Conservation (phyloP, 2,888 invertebrate genomes). For the Crepidodera aurea region DNA sequence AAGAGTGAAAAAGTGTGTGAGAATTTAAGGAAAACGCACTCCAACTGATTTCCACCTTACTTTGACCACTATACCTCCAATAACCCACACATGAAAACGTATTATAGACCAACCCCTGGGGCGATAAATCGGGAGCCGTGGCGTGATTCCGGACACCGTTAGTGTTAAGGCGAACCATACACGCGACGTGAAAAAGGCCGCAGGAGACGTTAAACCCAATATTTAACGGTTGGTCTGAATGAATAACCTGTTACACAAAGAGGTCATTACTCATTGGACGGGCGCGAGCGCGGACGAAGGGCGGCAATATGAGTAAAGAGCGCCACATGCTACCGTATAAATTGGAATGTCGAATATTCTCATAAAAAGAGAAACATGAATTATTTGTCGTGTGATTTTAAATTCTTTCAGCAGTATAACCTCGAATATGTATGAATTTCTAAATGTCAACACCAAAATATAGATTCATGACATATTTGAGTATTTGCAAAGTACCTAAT, state of each 20-base stretch:
- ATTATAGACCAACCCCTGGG: conserved; percentile 20
- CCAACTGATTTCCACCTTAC: neutral
- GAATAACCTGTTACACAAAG: conserved; percentile 37
- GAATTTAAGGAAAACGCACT: no score
- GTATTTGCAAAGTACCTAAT: no score
- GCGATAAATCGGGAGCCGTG: conserved; percentile 25
- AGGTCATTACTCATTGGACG: conserved; percentile 32
- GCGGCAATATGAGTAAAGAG: conserved; percentile 13
- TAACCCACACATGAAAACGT: conserved; percentile 27
- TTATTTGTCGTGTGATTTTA: neutral
- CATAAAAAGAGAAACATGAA: neutral
- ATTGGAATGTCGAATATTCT: conserved; percentile 22
- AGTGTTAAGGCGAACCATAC: conserved; percentile 2
- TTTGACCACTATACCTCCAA: conserved; percentile 2
- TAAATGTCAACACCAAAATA: no score
- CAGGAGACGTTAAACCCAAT: conserved; percentile 33
- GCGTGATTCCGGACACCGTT: neutral
- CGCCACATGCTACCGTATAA: conserved; percentile 33
- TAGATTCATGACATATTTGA: no score
- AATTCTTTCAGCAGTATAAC: no score
- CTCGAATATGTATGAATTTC: no score
- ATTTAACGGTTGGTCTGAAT: conserved; percentile 33
- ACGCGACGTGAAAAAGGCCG: conserved; percentile 21
- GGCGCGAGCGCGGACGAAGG: conserved; percentile 3
- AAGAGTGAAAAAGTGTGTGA: no score